Evolutionary conservation across 2,888 invertebrate genomes (phyloP).

Genomic region (Athalia rosae): DNA sequence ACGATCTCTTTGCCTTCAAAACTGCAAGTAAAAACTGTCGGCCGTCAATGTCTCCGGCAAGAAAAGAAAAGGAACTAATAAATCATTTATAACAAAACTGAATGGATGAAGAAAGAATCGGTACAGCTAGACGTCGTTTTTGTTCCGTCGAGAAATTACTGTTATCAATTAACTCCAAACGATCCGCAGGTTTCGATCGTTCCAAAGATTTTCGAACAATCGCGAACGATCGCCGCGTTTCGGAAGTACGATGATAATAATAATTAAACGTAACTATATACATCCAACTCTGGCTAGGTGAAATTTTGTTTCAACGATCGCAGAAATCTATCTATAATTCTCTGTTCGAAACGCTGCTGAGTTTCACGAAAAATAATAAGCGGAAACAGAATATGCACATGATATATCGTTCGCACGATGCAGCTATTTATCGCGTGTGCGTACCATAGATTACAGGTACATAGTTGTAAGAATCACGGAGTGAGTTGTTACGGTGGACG

Average conservation of each 20-base stretch:
- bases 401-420: no score
- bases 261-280: no score
- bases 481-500: not conserved
- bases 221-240: not conserved
- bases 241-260: not conserved
- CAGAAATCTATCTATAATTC: no score
- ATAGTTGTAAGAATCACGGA: no score
- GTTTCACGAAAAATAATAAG: no score
- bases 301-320: not conserved
- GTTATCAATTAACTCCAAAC: slow-evolving; percentile 9
- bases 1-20: not conserved
- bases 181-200: not conserved
- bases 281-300: not conserved
- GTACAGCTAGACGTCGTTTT: slow-evolving; percentile 7
- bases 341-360: no score
- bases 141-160: slow-evolving; percentile 10
- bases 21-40: slow-evolving; percentile 9
- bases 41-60: not conserved
- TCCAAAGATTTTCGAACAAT: not conserved
- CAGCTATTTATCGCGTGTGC: no score
- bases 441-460: not conserved
- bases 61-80: no score
- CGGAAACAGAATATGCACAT: no score
- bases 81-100: no score
- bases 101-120: no score